Conservation (phyloP, 2,888 invertebrate species). For the Drosophila neonasuta region DNA sequence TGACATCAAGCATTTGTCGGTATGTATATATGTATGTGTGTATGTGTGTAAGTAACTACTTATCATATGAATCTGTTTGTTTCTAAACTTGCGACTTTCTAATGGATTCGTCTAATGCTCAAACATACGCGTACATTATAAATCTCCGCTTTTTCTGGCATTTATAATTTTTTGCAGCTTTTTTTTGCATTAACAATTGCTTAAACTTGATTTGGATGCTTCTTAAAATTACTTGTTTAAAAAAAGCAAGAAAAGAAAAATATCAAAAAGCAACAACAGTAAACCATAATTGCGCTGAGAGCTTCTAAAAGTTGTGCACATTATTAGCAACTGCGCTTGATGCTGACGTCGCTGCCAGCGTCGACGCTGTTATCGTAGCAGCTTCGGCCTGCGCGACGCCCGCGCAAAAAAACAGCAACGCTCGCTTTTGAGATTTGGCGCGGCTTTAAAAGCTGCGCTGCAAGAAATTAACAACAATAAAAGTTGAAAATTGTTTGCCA, state of each 20-base stretch:
- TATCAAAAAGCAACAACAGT: conserved; percentile 31
- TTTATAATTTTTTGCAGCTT: conserved; percentile 26
- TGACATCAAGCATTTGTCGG: not conserved
- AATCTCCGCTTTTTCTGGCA: conserved; percentile 59
- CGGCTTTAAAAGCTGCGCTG: conserved; percentile 61
- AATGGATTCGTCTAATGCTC: conserved; percentile 57
- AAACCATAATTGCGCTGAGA: conserved; percentile 62
- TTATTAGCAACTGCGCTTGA: conserved; percentile 49
- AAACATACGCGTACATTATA: conserved; percentile 37
- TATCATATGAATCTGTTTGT: conserved; percentile 58
- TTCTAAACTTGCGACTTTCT: conserved; percentile 65
- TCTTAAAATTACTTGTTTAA: conserved; percentile 73
- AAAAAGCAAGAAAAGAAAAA: conserved; percentile 41
- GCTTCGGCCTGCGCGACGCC: conserved; percentile 47
- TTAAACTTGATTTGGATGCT: conserved; percentile 71
- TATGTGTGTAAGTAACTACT: conserved; percentile 16
- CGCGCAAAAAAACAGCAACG: conserved; percentile 40
- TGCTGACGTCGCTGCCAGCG: conserved; percentile 9
- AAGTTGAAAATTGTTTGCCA: conserved; percentile 70
- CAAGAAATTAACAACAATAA: conserved; percentile 75
- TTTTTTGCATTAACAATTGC: conserved; percentile 66
- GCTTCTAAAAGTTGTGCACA: conserved; percentile 59
- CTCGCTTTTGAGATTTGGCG: conserved; percentile 49
- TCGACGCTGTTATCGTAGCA: conserved; percentile 19
- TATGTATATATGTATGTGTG: not conserved